Percentiles rank a stretch among this genome's conserved stretches.
Conservation (phyloP, 2,113 vertebrate species). For the Fulmarus glacialis region DNA sequence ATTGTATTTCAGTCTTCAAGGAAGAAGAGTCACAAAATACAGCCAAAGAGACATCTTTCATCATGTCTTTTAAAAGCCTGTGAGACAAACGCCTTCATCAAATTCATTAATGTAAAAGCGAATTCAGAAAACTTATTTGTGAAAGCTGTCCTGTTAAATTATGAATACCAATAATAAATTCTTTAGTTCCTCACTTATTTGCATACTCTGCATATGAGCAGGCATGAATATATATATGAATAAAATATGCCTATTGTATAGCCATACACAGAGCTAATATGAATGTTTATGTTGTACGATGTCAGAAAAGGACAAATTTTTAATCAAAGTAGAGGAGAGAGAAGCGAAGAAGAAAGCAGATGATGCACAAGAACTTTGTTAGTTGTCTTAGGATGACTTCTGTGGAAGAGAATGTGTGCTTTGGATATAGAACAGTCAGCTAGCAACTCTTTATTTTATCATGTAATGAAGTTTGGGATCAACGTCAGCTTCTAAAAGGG, state of each 20-base stretch:
- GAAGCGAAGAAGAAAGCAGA: background rate
- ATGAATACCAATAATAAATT: conserved; percentile 27
- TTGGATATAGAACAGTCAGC: background rate
- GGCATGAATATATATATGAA: conserved; percentile 7
- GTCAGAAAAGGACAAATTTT: conserved; percentile 25
- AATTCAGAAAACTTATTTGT: conserved; percentile 22
- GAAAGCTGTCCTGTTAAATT: conserved; percentile 15
- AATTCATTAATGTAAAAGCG: background rate
- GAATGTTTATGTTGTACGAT: background rate
- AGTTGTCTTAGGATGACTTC: background rate
- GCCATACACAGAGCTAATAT: background rate
- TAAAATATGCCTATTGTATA: conserved; percentile 17
- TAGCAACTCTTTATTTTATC: background rate
- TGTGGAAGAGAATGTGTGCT: background rate
- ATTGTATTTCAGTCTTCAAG: background rate
- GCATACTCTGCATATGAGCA: background rate
- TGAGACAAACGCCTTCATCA: background rate
- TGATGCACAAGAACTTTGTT: background rate
- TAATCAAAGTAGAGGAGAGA: background rate
- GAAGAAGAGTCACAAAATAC: background rate
- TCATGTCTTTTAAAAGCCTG: background rate
- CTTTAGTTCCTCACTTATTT: conserved; percentile 20
- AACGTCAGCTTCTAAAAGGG: background rate
- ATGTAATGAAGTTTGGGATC: background rate
- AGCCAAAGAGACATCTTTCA: background rate